Conservation (phyloP, 2,113 vertebrate species). For the Gracilinanus agilis region DNA sequence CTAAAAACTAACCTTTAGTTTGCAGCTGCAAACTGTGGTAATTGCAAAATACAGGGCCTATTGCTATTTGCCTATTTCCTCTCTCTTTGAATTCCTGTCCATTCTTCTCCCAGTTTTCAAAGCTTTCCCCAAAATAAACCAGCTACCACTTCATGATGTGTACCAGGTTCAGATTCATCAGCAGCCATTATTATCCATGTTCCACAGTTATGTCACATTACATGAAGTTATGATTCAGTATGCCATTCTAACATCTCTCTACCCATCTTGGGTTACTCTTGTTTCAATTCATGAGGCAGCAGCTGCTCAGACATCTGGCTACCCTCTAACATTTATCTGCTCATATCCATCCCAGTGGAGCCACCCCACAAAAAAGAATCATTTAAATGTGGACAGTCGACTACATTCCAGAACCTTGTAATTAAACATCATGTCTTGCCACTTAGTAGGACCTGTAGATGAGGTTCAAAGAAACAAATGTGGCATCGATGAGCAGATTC, state of each 20-base stretch:
- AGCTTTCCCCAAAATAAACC: slow-evolving; percentile 72
- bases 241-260: slow-evolving; percentile 75
- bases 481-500: slow-evolving; percentile 51
- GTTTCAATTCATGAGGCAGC: slow-evolving; percentile 67
- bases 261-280: slow-evolving; percentile 69
- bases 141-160: slow-evolving; percentile 41
- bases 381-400: slow-evolving; percentile 58
- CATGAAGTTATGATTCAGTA: slow-evolving; percentile 63
- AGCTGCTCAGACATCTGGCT: slow-evolving; percentile 70
- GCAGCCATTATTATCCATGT: slow-evolving; percentile 63
- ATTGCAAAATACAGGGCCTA: slow-evolving; percentile 19
- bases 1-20: too few relatives aligned
- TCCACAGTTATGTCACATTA: slow-evolving; percentile 62
- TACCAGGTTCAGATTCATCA: slow-evolving; percentile 72
- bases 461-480: slow-evolving; percentile 44
- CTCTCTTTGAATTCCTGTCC: slow-evolving; percentile 23
- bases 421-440: slow-evolving; percentile 35
- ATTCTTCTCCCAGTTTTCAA: slow-evolving; percentile 20
- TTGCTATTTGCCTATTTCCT: slow-evolving; percentile 42
- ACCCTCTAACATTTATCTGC: slow-evolving; percentile 57
- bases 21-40: neutral
- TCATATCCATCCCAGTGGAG: slow-evolving; percentile 47
- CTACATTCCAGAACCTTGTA: slow-evolving; percentile 59
- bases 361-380: slow-evolving; percentile 60
- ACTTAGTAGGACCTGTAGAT: slow-evolving; percentile 46